Base-by-base conservation (phyloP, 1,140 invertebrate genomes). In the Myzus persicae region DNA sequence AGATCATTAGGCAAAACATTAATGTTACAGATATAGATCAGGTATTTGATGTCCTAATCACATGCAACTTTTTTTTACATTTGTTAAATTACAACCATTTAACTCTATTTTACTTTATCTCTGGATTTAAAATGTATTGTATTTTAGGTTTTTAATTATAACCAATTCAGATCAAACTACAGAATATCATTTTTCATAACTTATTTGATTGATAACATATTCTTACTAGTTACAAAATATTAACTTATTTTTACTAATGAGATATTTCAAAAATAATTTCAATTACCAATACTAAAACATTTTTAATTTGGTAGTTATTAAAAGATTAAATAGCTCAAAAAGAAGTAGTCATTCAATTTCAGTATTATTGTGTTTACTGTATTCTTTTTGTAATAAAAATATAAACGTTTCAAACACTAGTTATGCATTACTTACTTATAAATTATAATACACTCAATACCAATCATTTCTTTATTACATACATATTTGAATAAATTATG, bases 1-100 rank as follows among this genome's bases (percentile, higher is more conserved):
- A n/a, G 31, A 76, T 76, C 59, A 76, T 76, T 76, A 76, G 59
- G 31, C 59, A 76, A n/a, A n/a, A 76, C n/a, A 76, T 76, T 76
- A 76, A 76, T 76, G 14, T 76, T 76, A 76, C 59, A 76, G 59
- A 76, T 76, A 76, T 76, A 18, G 59, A 76, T 76, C 59, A 76
- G 59, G 59, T 76, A 76, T 76, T 76, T 76, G 59, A 76, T 76
- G 59, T 76, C 31, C 31, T 76, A 76, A 76, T 76, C 31, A 76
- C 20, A 76, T 76, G 31, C 59, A 76, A n/a, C 2, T n/a, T 36
- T 76, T 31, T n/a, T 76, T 76, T 76, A 76, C 31, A 76, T n/a
- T 76, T 76, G 14, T n/a, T 67, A n/a, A 1, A 67, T 67, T 59
- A 26, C 4, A 31, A 59, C 3, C 5, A 59, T 59, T 31, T 14